Percentiles rank a stretch among this genome's conserved stretches.
Conservation (phyloP, 2,888 invertebrate species). For the Alviniconcha strummeri region DNA sequence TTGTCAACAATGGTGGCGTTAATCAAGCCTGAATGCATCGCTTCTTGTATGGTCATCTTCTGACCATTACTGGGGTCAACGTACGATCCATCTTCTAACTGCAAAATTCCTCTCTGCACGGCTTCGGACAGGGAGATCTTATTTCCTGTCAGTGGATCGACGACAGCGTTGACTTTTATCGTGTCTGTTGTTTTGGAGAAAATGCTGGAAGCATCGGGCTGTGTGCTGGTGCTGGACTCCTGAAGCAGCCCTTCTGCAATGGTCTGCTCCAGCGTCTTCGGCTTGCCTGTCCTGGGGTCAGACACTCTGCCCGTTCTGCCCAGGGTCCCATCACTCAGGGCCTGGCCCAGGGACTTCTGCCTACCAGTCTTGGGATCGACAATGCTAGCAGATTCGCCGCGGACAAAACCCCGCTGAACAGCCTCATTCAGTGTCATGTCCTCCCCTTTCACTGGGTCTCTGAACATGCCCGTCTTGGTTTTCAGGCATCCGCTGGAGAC, state of each 20-base stretch:
- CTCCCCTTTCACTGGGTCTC: slow-evolving; percentile 86
- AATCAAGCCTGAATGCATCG: slow-evolving; percentile 83
- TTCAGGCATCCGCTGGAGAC: slow-evolving; percentile 81
- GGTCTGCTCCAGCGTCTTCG: slow-evolving; percentile 52
- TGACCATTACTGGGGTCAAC: slow-evolving; percentile 89
- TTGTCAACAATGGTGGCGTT: slow-evolving; percentile 60
- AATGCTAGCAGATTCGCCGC: slow-evolving; percentile 57
- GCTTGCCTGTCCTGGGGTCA: slow-evolving; percentile 46
- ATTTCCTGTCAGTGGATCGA: slow-evolving; percentile 55
- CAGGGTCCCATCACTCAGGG: slow-evolving; percentile 76
- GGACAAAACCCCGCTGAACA: slow-evolving; percentile 73
- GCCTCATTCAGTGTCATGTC: slow-evolving; percentile 88
- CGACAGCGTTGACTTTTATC: slow-evolving; percentile 57
- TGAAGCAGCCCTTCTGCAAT: slow-evolving; percentile 67
- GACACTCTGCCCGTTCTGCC: slow-evolving; percentile 53
- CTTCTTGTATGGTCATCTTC: slow-evolving; percentile 86
- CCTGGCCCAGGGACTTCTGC: slow-evolving; percentile 83
- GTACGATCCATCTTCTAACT: slow-evolving; percentile 81
- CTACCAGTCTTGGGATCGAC: slow-evolving; percentile 44
- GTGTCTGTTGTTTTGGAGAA: slow-evolving; percentile 58
- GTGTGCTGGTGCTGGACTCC: slow-evolving; percentile 45
- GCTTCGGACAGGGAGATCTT: slow-evolving; percentile 57
- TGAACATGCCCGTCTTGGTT: slow-evolving; percentile 84
- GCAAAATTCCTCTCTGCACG: slow-evolving; percentile 63
- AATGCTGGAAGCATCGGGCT: slow-evolving; percentile 46